Percentiles rank a stretch among this genome's conserved stretches.
phyloP scores from a whole-genome alignment of 2,113 vertebrate species.

The Silurus glanis region DNA sequence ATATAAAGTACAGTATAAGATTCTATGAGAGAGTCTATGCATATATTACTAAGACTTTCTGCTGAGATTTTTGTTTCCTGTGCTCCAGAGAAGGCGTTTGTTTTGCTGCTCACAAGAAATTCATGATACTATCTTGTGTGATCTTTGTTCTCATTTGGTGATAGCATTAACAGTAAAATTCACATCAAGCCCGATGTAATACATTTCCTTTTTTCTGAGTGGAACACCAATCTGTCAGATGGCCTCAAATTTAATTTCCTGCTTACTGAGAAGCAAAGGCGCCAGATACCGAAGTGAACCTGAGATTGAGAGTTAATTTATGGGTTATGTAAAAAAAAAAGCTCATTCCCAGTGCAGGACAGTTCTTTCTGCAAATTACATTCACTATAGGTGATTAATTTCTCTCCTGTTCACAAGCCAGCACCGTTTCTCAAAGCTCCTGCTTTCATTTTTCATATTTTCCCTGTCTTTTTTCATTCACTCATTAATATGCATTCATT shows the following conservation, averaged over 20 bases:
- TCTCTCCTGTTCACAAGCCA: constrained; percentile 33
- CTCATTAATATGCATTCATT: neutral
- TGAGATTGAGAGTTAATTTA: constrained; percentile 61
- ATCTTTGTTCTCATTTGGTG: constrained; percentile 6
- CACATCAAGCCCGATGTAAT: constrained; percentile 34
- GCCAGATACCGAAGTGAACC: constrained; percentile 49
- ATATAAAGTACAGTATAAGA: neutral
- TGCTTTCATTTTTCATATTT: constrained; percentile 55
- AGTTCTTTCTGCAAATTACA: constrained; percentile 51
- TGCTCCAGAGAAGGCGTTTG: neutral
- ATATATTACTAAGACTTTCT: neutral
- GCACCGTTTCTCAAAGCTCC: constrained; percentile 40
- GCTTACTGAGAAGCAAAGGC: constrained; percentile 50
- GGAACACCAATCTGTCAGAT: constrained; percentile 54
- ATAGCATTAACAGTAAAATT: constrained; percentile 28
- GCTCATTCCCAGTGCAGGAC: constrained; percentile 39
- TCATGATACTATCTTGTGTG: neutral
- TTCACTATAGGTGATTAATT: constrained; percentile 60
- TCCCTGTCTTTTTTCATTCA: neutral
- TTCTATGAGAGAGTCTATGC: neutral
- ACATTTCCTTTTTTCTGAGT: constrained; percentile 48
- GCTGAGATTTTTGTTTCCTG: neutral
- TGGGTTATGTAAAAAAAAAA: constrained; percentile 59
- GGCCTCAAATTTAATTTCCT: constrained; percentile 57
- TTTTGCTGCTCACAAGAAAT: neutral